phyloP scores from a whole-genome alignment of 30 jellyfish, hydroid and myxozoan genomes.

The Nemopilema nomurai region DNA sequence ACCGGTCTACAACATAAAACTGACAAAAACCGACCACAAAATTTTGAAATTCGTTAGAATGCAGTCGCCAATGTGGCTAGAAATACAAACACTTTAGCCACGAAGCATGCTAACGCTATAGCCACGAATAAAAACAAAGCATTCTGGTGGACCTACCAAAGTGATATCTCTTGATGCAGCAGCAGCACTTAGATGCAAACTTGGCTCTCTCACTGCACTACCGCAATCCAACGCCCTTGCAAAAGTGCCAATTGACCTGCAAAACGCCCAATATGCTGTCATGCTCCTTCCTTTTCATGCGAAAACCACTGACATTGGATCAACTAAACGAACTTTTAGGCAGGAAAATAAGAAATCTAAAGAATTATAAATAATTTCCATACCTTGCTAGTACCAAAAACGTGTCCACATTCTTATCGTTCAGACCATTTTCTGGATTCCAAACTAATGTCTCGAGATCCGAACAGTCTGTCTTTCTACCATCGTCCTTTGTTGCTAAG shows the following conservation, averaged over 20 bases:
- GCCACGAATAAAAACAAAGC: no score
- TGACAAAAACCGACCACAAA: no score
- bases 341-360: no score
- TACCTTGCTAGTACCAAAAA: constrained; percentile 93
- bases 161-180: constrained; percentile 99
- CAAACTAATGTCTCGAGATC: constrained; percentile 86
- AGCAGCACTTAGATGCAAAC: constrained; percentile 98
- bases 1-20: no score
- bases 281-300: no score
- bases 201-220: constrained; percentile 88
- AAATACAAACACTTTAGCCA: background rate
- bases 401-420: constrained; percentile 80
- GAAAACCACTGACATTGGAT: no score
- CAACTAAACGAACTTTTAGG: no score
- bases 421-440: constrained; percentile 74
- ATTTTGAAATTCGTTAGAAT: no score
- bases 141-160: constrained; percentile 49
- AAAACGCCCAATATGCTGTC: no score
- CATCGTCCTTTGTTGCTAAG: constrained; percentile 63
- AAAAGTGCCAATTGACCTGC: constrained; percentile 95
- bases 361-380: background rate
- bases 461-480: constrained; percentile 22
- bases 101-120: no score
- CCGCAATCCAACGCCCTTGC: constrained; percentile 98
- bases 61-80: background rate